Evolutionary conservation across 2,113 vertebrate genomes (phyloP).

Genomic region (Ondatra zibethicus): DNA sequence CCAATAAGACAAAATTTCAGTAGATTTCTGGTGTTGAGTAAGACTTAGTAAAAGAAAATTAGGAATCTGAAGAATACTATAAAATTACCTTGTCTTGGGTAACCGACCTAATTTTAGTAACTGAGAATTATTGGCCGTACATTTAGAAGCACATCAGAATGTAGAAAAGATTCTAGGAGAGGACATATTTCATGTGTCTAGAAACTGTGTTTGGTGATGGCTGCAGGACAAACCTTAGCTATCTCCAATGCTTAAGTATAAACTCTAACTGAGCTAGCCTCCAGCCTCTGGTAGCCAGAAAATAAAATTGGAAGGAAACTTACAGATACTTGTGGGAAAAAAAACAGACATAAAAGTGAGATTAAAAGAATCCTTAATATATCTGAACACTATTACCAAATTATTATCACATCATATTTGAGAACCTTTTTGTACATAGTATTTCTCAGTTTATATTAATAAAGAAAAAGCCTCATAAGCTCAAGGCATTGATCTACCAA

Average conservation of each 20-base stretch:
- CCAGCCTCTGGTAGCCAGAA: not conserved
- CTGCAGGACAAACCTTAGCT: not conserved
- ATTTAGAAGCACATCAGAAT: conserved; percentile 32
- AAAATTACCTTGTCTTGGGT: conserved; percentile 47
- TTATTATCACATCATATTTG: not conserved
- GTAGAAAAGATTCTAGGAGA: not conserved
- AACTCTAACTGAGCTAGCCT: not conserved
- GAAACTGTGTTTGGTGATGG: not conserved
- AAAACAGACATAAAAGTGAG: not conserved
- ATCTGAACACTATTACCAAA: not conserved
- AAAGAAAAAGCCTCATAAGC: not conserved
- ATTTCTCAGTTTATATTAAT: conserved; percentile 37
- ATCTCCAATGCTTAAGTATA: not conserved
- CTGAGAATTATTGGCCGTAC: conserved; percentile 1
- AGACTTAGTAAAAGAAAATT: conserved; percentile 15
- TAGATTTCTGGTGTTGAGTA: not conserved
- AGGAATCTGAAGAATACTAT: conserved; percentile 45
- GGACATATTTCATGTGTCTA: conserved; percentile 22
- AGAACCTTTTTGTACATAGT: conserved; percentile 1
- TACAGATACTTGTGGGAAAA: not conserved
- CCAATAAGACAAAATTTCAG: not conserved
- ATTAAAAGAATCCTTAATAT: conserved; percentile 35
- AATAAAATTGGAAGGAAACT: conserved; percentile 31
- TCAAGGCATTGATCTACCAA: not conserved
- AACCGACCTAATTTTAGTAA: conserved; percentile 40